These are phyloP conservation scores for Scaeva pyrastri DNA, from an alignment of 2,888 invertebrate genomes.

Conservation along the genomic window DNA sequence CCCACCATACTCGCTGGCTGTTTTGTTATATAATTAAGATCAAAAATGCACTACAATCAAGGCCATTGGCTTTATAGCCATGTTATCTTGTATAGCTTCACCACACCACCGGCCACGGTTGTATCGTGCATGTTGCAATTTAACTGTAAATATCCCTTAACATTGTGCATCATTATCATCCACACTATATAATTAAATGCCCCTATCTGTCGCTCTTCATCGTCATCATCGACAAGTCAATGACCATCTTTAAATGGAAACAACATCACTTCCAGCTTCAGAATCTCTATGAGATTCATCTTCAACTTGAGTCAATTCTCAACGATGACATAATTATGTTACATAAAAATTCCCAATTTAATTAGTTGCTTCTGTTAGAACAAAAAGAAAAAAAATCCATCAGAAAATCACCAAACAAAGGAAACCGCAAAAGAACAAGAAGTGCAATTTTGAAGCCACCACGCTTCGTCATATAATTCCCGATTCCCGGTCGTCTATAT, in stretches of 20 bases:
- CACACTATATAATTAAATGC: slow-evolving; percentile 53
- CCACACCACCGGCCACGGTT: too few species aligned
- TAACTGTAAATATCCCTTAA: slow-evolving; percentile 62
- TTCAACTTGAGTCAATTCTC: slow-evolving; percentile 13
- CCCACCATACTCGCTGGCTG: background rate
- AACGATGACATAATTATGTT: slow-evolving; percentile 69
- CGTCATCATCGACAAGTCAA: slow-evolving; percentile 52
- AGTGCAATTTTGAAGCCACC: slow-evolving; percentile 43
- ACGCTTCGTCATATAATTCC: slow-evolving; percentile 53
- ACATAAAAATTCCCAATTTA: slow-evolving; percentile 70
- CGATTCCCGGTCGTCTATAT: background rate
- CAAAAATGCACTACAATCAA: background rate
- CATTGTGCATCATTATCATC: slow-evolving; percentile 37
- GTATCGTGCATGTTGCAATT: background rate
- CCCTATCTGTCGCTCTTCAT: slow-evolving; percentile 39
- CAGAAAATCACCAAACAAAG: slow-evolving; percentile 47
- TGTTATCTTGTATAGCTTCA: background rate
- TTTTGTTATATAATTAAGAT: background rate
- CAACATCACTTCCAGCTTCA: slow-evolving; percentile 10
- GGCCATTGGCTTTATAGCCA: slow-evolving; percentile 1
- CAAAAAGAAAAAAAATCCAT: slow-evolving; percentile 2
- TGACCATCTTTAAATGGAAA: slow-evolving; percentile 54
- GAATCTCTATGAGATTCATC: background rate
- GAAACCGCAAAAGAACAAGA: slow-evolving; percentile 49
- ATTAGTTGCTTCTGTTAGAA: slow-evolving; percentile 55